phyloP scores from a whole-genome alignment of 2,113 vertebrate species.

The Halichoeres trimaculatus region DNA sequence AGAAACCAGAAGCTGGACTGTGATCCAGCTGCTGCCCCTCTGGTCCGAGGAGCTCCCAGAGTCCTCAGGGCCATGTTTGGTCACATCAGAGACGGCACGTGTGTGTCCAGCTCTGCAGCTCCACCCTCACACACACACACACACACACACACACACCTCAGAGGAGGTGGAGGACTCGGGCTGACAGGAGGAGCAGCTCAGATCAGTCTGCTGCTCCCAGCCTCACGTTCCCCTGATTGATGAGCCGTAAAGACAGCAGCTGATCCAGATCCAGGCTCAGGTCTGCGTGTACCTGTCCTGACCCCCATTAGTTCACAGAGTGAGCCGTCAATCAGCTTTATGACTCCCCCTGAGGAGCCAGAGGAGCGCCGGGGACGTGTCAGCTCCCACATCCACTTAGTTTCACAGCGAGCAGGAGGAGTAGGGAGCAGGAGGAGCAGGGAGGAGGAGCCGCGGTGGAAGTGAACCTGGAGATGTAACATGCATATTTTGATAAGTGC shows the following conservation, averaged over 20 bases:
- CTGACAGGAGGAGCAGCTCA: no score
- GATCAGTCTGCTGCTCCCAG: no score
- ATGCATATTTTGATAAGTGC: constrained; percentile 79
- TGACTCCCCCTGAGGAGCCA: neutral
- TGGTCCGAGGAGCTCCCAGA: no score
- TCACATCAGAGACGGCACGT: no score
- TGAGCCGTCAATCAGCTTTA: neutral
- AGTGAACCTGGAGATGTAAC: constrained; percentile 64
- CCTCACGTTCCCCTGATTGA: no score
- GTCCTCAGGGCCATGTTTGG: neutral
- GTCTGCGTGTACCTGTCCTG: neutral
- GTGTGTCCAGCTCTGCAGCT: no score
- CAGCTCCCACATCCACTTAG: neutral
- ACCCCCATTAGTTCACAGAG: neutral
- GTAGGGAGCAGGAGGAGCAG: neutral
- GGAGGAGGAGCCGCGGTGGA: constrained; percentile 24
- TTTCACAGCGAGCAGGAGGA: constrained; percentile 9
- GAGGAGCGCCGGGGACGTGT: neutral
- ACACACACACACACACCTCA: no score
- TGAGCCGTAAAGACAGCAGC: no score
- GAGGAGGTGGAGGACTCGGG: no score
- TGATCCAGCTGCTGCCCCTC: neutral
- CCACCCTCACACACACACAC: no score
- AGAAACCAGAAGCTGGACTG: neutral
- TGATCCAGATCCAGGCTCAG: no score